A percentile compares a stretch with the other conserved stretches of the same genome.
These are phyloP conservation scores for Apis cerana DNA, from an alignment of 1,140 invertebrate species.

Conservation along the genomic window DNA sequence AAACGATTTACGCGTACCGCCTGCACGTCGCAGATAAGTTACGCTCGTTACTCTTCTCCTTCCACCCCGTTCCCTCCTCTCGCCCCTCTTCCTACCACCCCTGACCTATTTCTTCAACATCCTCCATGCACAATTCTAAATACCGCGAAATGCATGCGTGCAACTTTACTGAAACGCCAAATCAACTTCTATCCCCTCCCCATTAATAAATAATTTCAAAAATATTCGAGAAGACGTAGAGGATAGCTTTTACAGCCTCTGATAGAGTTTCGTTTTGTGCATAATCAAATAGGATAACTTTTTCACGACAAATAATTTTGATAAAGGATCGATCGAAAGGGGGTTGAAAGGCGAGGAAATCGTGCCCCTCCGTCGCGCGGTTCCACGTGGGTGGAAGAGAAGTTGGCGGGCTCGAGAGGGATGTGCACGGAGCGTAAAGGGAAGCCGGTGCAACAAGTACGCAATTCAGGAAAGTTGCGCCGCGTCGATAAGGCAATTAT, in stretches of 20 bases:
- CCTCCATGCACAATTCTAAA: too few relatives aligned
- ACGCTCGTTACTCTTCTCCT: constrained; percentile 48
- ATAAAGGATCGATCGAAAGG: too few relatives aligned
- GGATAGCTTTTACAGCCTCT: too few relatives aligned
- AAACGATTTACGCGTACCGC: constrained; percentile 59
- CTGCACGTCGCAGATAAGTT: constrained; percentile 64
- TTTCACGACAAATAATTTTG: too few relatives aligned
- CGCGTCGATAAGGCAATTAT: constrained; percentile 67
- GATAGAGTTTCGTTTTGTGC: too few relatives aligned
- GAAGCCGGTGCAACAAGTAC: constrained; percentile 62
- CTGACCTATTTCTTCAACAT: background rate
- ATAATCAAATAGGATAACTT: too few relatives aligned
- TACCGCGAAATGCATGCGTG: too few relatives aligned
- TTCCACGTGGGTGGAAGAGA: constrained; percentile 52
- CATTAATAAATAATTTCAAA: too few relatives aligned
- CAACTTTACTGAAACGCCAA: too few relatives aligned
- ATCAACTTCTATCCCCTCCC: too few relatives aligned
- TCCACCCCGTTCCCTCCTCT: constrained; percentile 10
- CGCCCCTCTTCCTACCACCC: background rate
- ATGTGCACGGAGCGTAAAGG: constrained; percentile 35
- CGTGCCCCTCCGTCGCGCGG: constrained; percentile 32
- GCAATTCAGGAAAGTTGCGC: constrained; percentile 66
- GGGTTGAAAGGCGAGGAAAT: constrained; percentile 60
- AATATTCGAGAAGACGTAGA: too few relatives aligned
- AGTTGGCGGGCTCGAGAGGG: constrained; percentile 34